Evolutionary conservation across 2,888 invertebrate genomes (phyloP), one percentile per base, ranked within the genome.

Genomic region (Spialia ferax): DNA sequence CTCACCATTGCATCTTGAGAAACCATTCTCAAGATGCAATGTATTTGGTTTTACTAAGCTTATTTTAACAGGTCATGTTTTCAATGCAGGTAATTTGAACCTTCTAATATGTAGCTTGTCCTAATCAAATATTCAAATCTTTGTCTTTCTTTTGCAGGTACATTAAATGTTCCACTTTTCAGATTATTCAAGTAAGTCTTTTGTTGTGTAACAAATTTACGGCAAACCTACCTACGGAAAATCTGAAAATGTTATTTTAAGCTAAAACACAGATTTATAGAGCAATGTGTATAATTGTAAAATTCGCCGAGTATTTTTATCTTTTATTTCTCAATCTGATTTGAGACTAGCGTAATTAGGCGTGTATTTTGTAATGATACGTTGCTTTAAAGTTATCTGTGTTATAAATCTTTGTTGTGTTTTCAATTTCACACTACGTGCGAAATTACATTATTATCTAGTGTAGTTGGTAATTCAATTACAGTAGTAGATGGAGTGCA

Each of bases 141-240:
- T 45, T 45, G 7, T 18, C 13, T 22, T 50, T 50, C 22, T 50
- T 50, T 50, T 50, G 50, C 50, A 50, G 50, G 50, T 50, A 50
- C 10, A 11, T 50, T 50, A 22, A 50, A 22, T 6, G 11, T 15
- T 11, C 11, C 2, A 5, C 7, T 50, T 5, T 50, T 13, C 50
- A 50, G 20, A 22, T 50, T 20, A 11, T 22, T 5, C 50, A 11
- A 45, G 42, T 50, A 50, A 50, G 50, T 50, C 22, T 22, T 11
- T n/a, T n/a, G n/a, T n/a, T n/a, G n/a, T n/a, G n/a, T n/a, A 38
- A n/a, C 1, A 38, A n/a, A n/a, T n/a, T 5, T n/a, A 38, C 5
- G 38, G 10, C 32, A 35, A 10, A 11, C 11, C 11, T 35, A 11
- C 1, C 11, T 32, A 1, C 10, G 6, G 32, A 10, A 32, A 38